Percentiles rank a stretch among this genome's conserved stretches.
These are phyloP conservation scores for Diadema setosum DNA, from an alignment of 35 echinoderm and acorn worm species.

Conservation along the genomic window DNA sequence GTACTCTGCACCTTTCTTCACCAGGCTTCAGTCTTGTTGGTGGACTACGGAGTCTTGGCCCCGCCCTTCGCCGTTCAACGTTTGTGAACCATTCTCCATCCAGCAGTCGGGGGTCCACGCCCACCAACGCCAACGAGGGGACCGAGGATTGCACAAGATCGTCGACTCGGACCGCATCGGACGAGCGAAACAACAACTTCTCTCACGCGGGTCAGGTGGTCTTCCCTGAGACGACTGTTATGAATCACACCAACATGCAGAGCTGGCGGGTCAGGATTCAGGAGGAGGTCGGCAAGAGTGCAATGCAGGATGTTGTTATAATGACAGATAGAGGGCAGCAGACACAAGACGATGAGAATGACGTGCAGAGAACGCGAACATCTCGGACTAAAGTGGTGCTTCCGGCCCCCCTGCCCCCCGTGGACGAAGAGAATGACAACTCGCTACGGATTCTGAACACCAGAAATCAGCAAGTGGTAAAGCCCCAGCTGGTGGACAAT, in stretches of 20 bases:
- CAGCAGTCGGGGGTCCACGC: neutral
- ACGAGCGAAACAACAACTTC: no score
- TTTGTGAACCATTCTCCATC: neutral
- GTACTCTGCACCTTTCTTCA: no score
- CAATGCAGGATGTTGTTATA: neutral
- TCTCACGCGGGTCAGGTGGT: no score
- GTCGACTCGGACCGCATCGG: no score
- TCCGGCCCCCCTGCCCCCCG: no score
- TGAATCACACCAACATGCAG: neutral
- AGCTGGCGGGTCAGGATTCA: neutral
- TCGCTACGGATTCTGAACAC: no score
- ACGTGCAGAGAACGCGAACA: no score
- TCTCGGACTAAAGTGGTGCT: no score
- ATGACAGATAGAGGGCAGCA: neutral
- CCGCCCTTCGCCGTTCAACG: neutral
- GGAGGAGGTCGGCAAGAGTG: neutral
- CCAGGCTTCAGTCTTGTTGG: constrained; percentile 53
- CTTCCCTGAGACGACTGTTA: neutral
- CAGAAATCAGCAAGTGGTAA: no score
- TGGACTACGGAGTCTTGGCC: constrained; percentile 21
- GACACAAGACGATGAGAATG: neutral
- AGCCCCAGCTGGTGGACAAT: no score
- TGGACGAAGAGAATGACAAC: no score
- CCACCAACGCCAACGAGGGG: neutral
- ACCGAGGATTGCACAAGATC: no score